Evolutionary conservation across 2,888 invertebrate species (phyloP), one percentile per base, ranked within the genome.

Genomic region (Brenthis ino): DNA sequence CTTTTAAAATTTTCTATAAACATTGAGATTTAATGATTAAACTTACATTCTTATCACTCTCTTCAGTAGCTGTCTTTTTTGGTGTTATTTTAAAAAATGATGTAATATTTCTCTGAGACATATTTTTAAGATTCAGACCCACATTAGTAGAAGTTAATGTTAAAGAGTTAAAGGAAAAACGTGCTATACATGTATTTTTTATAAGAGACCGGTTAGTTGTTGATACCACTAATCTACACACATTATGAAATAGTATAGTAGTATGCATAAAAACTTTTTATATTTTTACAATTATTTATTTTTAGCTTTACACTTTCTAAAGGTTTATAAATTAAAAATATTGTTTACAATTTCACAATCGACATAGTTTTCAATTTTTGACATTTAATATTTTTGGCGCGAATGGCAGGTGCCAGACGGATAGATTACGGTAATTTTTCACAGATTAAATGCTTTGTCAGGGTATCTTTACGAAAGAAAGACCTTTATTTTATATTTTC

Each of bases 41-140:
- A 70, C 64, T 54, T 72, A 73, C 74, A 56, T 57, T 55, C 24
- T 64, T 68, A 12, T 50, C 67, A 48, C 64, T 67, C 13, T 80
- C 71, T 65, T 71, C 72, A 37, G 60, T 24, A 55, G 69, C 71
- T 54, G 63, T 64, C 73, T 87, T 90, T 37, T 88, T 86, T 0
- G 91, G 90, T 11, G 86, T 85, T 56, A 80, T 80, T 71, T 86
- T 88, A 72, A 93, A 93, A 73, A 93, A 93, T 0, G 91, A 93
- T 13, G 84, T 93, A 51, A 93, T 93, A 72, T 87, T 92, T 75
- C 84, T 87, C 75, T 93, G 93, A 2, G 93, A 81, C 93, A 93
- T 93, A 1, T 70, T 84, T 72, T 75, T 79, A 14, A 63, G 20
- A 64, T 69, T 67, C 33, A 70, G 14, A 56, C 60, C 57, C 47